Conservation (phyloP, 2,888 invertebrate genomes). For the Alitta virens region DNA sequence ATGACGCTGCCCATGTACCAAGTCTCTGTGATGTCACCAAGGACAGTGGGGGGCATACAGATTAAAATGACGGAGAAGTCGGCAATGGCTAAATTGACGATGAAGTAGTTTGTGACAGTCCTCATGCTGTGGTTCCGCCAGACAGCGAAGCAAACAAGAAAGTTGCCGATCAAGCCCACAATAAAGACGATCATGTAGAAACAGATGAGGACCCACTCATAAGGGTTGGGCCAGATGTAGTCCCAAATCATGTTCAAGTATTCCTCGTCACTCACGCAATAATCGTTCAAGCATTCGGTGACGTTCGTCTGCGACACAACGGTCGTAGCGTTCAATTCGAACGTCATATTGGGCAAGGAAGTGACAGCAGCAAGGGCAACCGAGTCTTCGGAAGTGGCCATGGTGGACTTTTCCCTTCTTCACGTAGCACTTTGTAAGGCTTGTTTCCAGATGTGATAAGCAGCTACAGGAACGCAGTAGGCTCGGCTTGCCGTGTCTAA, state of each 20-base stretch:
- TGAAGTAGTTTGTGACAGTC: conserved; percentile 90
- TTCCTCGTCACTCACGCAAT: conserved; percentile 33
- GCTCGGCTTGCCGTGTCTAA: no score
- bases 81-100: conserved; percentile 80
- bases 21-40: conserved; percentile 88
- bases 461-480: no score
- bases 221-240: conserved; percentile 33
- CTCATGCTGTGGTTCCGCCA: conserved; percentile 85
- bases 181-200: conserved; percentile 77
- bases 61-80: conserved; percentile 87
- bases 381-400: no score
- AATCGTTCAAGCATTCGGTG: conserved; percentile 23
- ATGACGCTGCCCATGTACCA: conserved; percentile 85
- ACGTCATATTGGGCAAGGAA: no score
- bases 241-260: conserved; percentile 36
- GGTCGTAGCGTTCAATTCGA: not conserved
- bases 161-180: conserved; percentile 81
- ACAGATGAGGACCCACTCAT: conserved; percentile 65
- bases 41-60: conserved; percentile 82
- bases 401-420: no score
- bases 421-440: no score
- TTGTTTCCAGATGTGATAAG: no score
- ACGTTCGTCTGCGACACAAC: not conserved
- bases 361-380: no score
- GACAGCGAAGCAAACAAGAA: conserved; percentile 83